Evolutionary conservation across 2,888 invertebrate genomes (phyloP).

Genomic region (Agrochola lota): DNA sequence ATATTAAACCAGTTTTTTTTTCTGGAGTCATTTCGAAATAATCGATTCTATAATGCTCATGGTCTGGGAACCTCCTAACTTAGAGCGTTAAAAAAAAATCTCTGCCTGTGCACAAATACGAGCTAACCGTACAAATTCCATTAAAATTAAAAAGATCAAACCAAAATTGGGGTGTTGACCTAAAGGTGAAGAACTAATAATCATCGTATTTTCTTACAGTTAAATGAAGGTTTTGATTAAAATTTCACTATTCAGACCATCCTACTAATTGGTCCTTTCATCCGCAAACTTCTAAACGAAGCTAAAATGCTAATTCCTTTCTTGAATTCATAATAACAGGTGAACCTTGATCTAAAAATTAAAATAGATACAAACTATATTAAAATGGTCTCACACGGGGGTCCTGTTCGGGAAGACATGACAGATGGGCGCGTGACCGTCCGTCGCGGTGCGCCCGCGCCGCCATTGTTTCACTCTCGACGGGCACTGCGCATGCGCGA

Average conservation of each 20-base stretch:
- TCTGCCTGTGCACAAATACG: background rate
- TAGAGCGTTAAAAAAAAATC: background rate
- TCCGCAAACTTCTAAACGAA: background rate
- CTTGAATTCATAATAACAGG: conserved; percentile 3
- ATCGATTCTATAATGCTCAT: background rate
- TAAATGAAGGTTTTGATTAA: too few relatives aligned
- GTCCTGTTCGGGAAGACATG: conserved; percentile 71
- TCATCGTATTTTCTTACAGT: background rate
- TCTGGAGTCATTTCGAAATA: background rate
- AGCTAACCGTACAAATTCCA: background rate
- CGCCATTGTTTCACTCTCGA: conserved; percentile 75
- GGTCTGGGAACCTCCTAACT: background rate
- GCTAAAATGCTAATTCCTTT: conserved; percentile 12
- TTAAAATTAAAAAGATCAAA: background rate
- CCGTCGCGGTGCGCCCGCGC: conserved; percentile 60
- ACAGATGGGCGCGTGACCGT: conserved; percentile 79
- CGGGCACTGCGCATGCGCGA: conserved; percentile 65
- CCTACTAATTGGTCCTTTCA: background rate
- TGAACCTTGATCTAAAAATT: conserved; percentile 28
- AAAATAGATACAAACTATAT: conserved; percentile 57
- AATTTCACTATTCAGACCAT: background rate
- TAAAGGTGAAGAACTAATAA: background rate
- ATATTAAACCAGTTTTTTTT: background rate
- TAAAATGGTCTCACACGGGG: conserved; percentile 70
- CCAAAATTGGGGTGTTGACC: background rate